Percentiles rank a stretch among this genome's conserved stretches.
These are phyloP conservation scores for Podarcis lilfordi DNA, from an alignment of 2,797 vertebrate species.

Conservation along the genomic window DNA sequence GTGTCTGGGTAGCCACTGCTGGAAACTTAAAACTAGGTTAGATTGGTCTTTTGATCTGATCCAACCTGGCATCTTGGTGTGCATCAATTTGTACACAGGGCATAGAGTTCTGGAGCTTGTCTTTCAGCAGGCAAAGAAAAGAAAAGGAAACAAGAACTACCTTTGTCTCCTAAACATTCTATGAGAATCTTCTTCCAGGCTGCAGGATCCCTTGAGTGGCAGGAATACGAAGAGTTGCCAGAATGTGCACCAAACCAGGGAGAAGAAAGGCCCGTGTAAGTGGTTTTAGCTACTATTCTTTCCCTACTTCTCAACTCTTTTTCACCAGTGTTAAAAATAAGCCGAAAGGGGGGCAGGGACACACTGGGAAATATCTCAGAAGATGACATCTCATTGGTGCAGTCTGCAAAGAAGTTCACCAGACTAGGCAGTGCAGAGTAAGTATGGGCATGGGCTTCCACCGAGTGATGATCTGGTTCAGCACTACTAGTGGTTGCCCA, in stretches of 20 bases:
- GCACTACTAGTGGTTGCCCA: too few species aligned
- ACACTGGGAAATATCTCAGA: neutral
- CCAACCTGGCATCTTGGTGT: neutral
- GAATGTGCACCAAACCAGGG: constrained; percentile 61
- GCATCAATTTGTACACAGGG: neutral
- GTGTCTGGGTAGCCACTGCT: neutral
- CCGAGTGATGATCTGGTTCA: too few species aligned
- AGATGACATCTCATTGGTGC: too few species aligned
- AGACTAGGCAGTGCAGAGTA: too few species aligned
- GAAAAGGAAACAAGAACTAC: neutral
- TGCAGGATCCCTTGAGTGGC: constrained; percentile 45
- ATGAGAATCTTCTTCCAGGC: constrained; percentile 66
- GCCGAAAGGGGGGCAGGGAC: neutral
- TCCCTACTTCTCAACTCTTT: neutral
- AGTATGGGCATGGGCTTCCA: neutral
- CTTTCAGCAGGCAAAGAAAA: neutral
- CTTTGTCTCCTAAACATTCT: neutral
- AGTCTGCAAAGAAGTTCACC: neutral
- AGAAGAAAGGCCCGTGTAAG: constrained; percentile 66
- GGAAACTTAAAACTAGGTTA: neutral
- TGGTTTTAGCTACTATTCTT: neutral
- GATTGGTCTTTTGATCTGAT: neutral
- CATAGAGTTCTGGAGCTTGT: neutral
- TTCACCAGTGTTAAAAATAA: neutral
- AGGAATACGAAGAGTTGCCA: constrained; percentile 66